Conservation (phyloP, 2,888 invertebrate genomes). For the Cosmopolites sordidus region DNA sequence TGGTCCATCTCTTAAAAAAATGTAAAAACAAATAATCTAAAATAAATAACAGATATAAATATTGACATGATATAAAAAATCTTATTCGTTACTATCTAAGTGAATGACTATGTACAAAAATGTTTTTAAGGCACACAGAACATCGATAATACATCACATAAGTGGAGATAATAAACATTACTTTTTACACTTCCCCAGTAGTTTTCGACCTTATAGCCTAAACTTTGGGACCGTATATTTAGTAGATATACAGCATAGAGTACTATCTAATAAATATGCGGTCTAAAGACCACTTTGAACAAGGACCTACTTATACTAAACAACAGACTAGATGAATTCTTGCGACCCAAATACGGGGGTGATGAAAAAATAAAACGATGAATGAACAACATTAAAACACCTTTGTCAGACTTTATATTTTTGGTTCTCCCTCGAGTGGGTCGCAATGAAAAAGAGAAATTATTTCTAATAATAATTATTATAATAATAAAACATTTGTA, state of each 20-base stretch:
- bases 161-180: too few species aligned
- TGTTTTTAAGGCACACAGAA: conserved; percentile 37
- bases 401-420: too few species aligned
- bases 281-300: conserved; percentile 39
- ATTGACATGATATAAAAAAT: conserved; percentile 39
- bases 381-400: too few species aligned
- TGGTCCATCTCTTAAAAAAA: background rate
- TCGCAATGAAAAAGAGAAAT: too few species aligned
- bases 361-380: background rate
- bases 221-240: too few species aligned
- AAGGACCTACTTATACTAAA: conserved; percentile 35
- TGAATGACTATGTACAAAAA: conserved; percentile 28
- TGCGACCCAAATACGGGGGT: background rate
- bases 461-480: too few species aligned
- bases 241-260: too few species aligned
- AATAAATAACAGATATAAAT: conserved; percentile 42
- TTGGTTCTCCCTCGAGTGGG: too few species aligned
- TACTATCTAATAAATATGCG: too few species aligned
- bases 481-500: background rate
- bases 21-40: conserved; percentile 28
- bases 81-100: conserved; percentile 40
- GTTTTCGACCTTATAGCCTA: too few species aligned
- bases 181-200: too few species aligned
- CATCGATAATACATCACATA: conserved; percentile 11
- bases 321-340: conserved; percentile 37